phyloP scores from a whole-genome alignment of 2,113 vertebrate genomes.

The Furnarius figulus region DNA sequence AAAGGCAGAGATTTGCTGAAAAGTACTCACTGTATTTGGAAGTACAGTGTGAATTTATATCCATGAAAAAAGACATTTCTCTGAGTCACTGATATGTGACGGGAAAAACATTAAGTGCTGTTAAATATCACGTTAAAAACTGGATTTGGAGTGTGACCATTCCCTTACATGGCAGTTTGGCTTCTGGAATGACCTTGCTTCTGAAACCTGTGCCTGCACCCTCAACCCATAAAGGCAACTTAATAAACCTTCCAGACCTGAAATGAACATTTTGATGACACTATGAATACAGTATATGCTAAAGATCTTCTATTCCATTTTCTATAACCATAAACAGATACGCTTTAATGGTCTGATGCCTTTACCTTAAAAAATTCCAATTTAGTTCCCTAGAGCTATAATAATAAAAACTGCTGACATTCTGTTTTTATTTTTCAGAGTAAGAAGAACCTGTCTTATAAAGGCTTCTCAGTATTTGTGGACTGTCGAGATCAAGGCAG shows the following conservation, averaged over 20 bases:
- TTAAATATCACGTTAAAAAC: neutral
- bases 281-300: constrained; percentile 61
- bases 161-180: neutral
- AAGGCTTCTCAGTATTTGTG: neutral
- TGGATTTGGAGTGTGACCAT: neutral
- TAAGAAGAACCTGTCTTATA: constrained; percentile 21
- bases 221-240: constrained; percentile 55
- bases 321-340: constrained; percentile 74
- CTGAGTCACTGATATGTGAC: neutral
- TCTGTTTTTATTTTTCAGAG: constrained; percentile 60
- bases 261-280: constrained; percentile 68
- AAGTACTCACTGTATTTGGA: constrained; percentile 13
- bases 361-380: constrained; percentile 75
- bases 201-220: constrained; percentile 15
- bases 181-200: constrained; percentile 54
- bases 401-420: constrained; percentile 74
- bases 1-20: constrained; percentile 23
- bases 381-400: constrained; percentile 68
- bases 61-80: constrained; percentile 1
- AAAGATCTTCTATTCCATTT: constrained; percentile 67
- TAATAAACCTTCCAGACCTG: constrained; percentile 65
- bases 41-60: neutral
- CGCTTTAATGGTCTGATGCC: constrained; percentile 70
- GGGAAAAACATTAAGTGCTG: constrained; percentile 9
- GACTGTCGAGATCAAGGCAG: neutral